phyloP scores from a whole-genome alignment of 2,797 vertebrate genomes.

The Spondyliosoma cantharus region DNA sequence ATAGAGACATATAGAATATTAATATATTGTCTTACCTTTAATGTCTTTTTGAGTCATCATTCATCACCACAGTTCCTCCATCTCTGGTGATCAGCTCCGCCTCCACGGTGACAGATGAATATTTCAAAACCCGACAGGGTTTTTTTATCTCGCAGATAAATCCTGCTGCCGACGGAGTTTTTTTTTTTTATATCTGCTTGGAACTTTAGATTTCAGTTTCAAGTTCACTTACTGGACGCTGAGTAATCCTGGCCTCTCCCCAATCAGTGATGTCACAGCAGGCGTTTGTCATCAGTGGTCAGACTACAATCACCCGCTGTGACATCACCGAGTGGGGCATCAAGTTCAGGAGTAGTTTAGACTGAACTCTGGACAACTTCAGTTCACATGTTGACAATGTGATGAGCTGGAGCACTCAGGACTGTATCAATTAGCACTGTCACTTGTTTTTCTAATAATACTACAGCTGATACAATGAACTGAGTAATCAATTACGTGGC shows the following conservation, averaged over 20 bases:
- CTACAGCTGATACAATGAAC: too few relatives aligned
- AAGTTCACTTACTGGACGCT: too few relatives aligned
- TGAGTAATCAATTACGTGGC: too few relatives aligned
- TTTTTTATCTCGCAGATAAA: constrained; percentile 10
- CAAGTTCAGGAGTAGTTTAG: neutral
- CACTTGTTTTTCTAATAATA: neutral
- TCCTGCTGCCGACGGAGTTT: neutral
- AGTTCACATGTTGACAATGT: neutral
- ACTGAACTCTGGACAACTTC: neutral
- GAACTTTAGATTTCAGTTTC: neutral
- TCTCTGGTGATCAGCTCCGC: neutral
- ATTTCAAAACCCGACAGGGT: neutral
- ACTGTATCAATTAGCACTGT: neutral
- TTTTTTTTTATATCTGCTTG: neutral
- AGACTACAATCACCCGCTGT: constrained; percentile 5
- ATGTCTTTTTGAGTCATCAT: neutral
- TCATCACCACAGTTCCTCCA: neutral
- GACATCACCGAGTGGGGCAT: too few relatives aligned
- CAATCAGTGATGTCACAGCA: neutral
- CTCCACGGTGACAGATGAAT: neutral
- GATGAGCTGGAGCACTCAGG: neutral
- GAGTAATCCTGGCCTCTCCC: neutral
- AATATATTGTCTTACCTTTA: constrained; percentile 17
- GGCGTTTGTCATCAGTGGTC: neutral
- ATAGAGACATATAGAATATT: too few relatives aligned